Conservation (phyloP, 1,140 invertebrate genomes). For the Tetramorium parvispinum region DNA sequence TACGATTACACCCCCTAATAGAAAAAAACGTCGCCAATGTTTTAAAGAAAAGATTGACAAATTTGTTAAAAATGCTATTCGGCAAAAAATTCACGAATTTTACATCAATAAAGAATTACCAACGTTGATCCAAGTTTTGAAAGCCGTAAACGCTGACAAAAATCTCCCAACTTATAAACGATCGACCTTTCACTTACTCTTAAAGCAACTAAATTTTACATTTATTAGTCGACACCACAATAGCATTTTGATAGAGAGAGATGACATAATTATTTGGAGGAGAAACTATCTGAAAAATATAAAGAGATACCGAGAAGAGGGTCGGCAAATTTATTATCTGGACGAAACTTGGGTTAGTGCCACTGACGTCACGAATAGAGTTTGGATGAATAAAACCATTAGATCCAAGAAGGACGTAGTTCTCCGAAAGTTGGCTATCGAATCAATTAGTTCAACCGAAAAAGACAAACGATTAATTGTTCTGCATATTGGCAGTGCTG, state of each 20-base stretch:
- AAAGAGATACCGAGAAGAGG: background rate
- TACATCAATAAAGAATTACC: background rate
- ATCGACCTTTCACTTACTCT: background rate
- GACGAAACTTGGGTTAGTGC: background rate
- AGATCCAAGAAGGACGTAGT: background rate
- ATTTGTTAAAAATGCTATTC: background rate
- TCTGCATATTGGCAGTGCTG: constrained; percentile 25
- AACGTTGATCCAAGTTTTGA: background rate
- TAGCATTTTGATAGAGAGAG: background rate
- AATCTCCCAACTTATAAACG: constrained; percentile 1
- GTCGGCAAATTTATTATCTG: background rate
- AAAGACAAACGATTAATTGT: constrained; percentile 23
- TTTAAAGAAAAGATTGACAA: background rate
- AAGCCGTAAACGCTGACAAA: background rate
- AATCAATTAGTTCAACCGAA: background rate
- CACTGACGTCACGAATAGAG: background rate
- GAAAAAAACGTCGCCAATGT: background rate
- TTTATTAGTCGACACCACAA: background rate
- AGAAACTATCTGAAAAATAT: background rate
- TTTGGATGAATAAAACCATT: background rate
- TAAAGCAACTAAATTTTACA: constrained; percentile 9
- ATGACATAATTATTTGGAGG: background rate
- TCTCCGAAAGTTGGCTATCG: background rate
- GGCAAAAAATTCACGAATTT: constrained; percentile 6
- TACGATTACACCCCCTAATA: background rate